Evolutionary conservation across 2,888 invertebrate genomes (phyloP).

Genomic region (Agrochola lota): DNA sequence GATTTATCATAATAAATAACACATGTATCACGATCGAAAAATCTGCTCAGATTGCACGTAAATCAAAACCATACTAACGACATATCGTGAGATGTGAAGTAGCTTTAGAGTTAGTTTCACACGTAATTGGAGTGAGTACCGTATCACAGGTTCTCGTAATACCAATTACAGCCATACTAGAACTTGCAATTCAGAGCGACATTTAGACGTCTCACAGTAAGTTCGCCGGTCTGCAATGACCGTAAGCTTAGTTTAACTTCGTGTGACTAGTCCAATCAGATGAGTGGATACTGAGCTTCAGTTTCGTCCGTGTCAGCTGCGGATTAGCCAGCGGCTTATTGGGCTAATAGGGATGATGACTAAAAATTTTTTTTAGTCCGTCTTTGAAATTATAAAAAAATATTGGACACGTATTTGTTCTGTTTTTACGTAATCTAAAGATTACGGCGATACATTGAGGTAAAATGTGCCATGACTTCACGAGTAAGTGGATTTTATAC

Average conservation of each 20-base stretch:
- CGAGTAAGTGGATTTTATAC: too few species aligned
- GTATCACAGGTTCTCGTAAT: too few species aligned
- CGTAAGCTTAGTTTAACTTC: background rate
- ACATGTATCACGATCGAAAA: background rate
- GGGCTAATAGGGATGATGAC: background rate
- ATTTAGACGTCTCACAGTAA: background rate
- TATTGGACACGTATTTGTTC: too few species aligned
- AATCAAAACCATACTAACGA: background rate
- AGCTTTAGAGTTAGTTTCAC: background rate
- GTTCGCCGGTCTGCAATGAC: background rate
- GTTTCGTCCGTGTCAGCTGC: background rate
- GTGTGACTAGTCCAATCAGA: background rate
- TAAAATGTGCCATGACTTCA: too few species aligned
- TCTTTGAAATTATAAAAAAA: too few species aligned
- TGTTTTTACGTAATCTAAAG: too few species aligned
- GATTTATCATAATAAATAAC: background rate
- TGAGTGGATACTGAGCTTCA: background rate
- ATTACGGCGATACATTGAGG: too few species aligned
- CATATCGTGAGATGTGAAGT: background rate
- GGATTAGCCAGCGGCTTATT: background rate
- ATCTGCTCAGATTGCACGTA: background rate
- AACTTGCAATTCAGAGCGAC: background rate
- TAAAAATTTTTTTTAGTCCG: too few species aligned
- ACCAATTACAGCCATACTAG: background rate
- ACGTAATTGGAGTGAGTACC: background rate